phyloP scores from a whole-genome alignment of 2,888 invertebrate species.

The Diplolepis rosae region DNA sequence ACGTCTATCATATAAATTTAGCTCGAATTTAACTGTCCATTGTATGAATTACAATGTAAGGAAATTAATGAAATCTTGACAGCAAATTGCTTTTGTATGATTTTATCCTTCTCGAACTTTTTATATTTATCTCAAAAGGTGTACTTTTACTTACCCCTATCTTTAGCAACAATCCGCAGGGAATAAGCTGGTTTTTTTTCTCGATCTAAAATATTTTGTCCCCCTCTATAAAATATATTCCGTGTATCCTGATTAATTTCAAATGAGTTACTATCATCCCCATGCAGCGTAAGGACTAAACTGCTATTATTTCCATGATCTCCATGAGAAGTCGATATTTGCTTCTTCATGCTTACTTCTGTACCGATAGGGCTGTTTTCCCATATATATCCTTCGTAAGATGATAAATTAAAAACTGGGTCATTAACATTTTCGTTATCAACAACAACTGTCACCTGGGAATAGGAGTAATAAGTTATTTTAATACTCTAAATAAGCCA shows the following conservation, averaged over 20 bases:
- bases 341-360: constrained; percentile 81
- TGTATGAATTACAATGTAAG: too few relatives aligned
- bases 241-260: constrained; percentile 80
- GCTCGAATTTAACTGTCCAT: too few relatives aligned
- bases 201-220: constrained; percentile 79
- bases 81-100: too few relatives aligned
- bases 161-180: constrained; percentile 84
- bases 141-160: constrained; percentile 77
- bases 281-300: constrained; percentile 82
- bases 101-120: too few relatives aligned
- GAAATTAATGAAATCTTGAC: too few relatives aligned
- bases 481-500: too few relatives aligned
- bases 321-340: constrained; percentile 82
- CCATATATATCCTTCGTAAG: constrained; percentile 84
- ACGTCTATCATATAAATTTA: too few relatives aligned
- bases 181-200: constrained; percentile 82
- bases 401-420: constrained; percentile 82
- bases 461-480: not conserved
- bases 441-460: constrained; percentile 81
- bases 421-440: constrained; percentile 92
- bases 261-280: constrained; percentile 85
- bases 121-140: too few relatives aligned
- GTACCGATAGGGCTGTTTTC: constrained; percentile 86
- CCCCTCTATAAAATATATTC: constrained; percentile 77
- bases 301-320: constrained; percentile 79